Evolutionary conservation across 2,888 invertebrate genomes (phyloP).

Genomic region (Rosalia funebris): DNA sequence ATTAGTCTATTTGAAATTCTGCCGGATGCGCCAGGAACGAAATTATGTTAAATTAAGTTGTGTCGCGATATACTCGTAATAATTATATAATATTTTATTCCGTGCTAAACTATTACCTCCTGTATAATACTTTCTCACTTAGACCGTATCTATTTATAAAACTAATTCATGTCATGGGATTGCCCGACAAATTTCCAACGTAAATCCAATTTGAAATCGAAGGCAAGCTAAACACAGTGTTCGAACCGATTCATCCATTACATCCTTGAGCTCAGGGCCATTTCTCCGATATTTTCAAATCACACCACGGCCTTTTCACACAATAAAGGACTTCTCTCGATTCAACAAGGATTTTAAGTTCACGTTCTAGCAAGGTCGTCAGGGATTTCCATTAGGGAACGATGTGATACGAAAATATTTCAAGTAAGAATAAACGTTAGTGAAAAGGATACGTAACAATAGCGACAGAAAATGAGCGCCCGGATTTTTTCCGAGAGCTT

Average conservation of each 20-base stretch:
- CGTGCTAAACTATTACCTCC: too few species aligned
- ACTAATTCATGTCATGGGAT: not conserved
- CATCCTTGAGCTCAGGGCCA: constrained; percentile 3
- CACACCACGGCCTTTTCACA: not conserved
- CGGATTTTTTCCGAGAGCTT: not conserved
- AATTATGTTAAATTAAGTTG: too few species aligned
- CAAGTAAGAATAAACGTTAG: constrained; percentile 1
- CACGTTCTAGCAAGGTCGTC: not conserved
- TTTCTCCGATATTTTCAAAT: constrained; percentile 10
- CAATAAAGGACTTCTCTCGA: constrained; percentile 6
- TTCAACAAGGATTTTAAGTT: not conserved
- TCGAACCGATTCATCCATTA: not conserved
- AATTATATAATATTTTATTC: too few species aligned
- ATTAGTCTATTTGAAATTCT: too few species aligned
- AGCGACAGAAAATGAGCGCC: not conserved
- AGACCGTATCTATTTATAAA: too few species aligned
- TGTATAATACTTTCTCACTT: too few species aligned
- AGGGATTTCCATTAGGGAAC: constrained; percentile 2
- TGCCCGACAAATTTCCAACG: not conserved
- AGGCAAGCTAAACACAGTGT: not conserved
- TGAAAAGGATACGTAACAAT: constrained; percentile 1
- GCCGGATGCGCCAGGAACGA: too few species aligned
- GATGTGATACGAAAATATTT: not conserved
- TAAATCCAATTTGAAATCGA: constrained; percentile 8
- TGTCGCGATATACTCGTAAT: too few species aligned